Percentiles rank a stretch among this genome's conserved stretches.
Conservation (phyloP, 2,113 vertebrate species). For the Petromus typicus region DNA sequence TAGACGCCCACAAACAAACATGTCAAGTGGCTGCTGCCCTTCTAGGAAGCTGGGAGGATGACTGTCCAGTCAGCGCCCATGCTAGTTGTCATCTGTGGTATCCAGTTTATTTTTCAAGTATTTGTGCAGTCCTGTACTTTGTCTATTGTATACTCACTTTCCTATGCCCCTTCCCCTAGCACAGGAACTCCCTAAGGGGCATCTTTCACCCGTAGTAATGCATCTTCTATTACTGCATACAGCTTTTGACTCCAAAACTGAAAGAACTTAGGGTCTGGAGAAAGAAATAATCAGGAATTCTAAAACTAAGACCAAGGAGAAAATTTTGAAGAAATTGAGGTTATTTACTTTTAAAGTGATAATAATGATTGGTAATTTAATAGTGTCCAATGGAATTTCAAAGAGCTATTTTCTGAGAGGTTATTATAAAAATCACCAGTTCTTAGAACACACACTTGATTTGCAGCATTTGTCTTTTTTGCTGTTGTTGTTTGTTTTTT, state of each 20-base stretch:
- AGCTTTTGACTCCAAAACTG: slow-evolving; percentile 40
- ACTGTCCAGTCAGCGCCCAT: background rate
- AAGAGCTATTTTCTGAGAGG: slow-evolving; percentile 24
- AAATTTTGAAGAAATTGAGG: slow-evolving; percentile 44
- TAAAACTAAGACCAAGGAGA: slow-evolving; percentile 9
- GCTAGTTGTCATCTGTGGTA: background rate
- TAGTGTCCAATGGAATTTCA: background rate
- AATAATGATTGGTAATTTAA: background rate
- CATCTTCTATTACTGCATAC: background rate
- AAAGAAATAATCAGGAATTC: slow-evolving; percentile 4
- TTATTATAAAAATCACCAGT: background rate
- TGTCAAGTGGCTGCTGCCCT: background rate
- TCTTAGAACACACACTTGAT: background rate
- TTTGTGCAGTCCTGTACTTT: background rate
- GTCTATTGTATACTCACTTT: rapidly evolving
- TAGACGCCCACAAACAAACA: background rate
- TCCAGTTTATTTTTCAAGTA: background rate
- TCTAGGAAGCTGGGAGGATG: slow-evolving; percentile 38
- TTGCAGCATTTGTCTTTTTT: background rate
- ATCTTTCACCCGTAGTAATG: background rate
- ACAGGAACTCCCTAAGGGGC: background rate
- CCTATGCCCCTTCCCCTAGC: background rate
- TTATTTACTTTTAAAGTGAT: slow-evolving; percentile 50
- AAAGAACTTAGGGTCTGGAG: slow-evolving; percentile 1
- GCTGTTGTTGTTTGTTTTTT: background rate